phyloP scores from a whole-genome alignment of 1,140 invertebrate species.

The Eubasilissa regina region DNA sequence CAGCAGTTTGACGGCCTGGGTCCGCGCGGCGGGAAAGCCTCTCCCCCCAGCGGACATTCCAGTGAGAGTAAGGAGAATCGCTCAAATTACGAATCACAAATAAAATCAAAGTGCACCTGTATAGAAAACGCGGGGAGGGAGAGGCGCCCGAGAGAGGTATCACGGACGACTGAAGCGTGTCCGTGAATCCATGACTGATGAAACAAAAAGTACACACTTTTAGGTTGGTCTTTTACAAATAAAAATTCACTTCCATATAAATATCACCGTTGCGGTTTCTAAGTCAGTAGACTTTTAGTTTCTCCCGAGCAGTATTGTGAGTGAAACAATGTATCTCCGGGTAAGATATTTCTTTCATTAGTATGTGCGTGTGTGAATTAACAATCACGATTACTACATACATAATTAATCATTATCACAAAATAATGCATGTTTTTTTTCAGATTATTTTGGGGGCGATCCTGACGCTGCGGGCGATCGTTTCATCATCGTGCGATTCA shows the following conservation, averaged over 20 bases:
- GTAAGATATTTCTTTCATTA: constrained; percentile 42
- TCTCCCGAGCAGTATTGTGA: constrained; percentile 43
- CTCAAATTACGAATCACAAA: constrained; percentile 31
- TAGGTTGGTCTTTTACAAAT: constrained; percentile 48
- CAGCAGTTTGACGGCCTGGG: too few species aligned
- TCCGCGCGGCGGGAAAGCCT: neutral
- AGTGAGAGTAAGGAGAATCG: constrained; percentile 58
- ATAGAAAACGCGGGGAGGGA: constrained; percentile 48
- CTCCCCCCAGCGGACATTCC: neutral
- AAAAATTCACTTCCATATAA: constrained; percentile 55
- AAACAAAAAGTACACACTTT: constrained; percentile 46
- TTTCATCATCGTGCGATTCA: constrained; percentile 36
- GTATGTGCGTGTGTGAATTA: too few species aligned
- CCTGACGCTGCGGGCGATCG: constrained; percentile 27
- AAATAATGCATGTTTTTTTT: constrained; percentile 22
- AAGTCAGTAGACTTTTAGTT: constrained; percentile 53
- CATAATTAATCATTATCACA: neutral
- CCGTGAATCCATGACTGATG: constrained; percentile 49
- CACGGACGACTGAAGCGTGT: constrained; percentile 37
- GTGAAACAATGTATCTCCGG: constrained; percentile 49
- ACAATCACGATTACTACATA: neutral
- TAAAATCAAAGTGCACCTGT: constrained; percentile 40
- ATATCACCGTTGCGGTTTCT: constrained; percentile 50
- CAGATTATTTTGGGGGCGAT: constrained; percentile 45
- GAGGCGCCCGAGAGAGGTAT: constrained; percentile 25